Evolutionary conservation across 1,140 invertebrate genomes (phyloP), one percentile per base, ranked within the genome.

Genomic region (Hylaeus volcanicus): DNA sequence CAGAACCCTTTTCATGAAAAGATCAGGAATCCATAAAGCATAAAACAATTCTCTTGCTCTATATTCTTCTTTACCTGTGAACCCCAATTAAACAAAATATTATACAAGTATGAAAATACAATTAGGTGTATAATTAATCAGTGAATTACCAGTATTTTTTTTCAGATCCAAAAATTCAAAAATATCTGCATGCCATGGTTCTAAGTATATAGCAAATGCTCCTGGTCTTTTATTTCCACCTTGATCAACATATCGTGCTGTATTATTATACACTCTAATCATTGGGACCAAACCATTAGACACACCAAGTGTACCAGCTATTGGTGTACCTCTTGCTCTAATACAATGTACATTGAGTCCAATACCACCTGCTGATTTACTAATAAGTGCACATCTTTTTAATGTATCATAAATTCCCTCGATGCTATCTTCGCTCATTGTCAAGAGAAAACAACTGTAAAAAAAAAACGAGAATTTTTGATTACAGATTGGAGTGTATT

Each of bases 221-320:
- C 99, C 98, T n/a, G 99, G 98, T 84, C 98, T 94, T 93, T 99
- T 99, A 89, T 99, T 99, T 43, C 98, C 99, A 51, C 99, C 98
- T 94, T 99, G 99, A 93, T 99, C 98, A 1, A 99, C 98, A 94
- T 99, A 99, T 85, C 98, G 94, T 0, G 98, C 98, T 53, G 98
- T 98, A 90, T 98, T 98, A 91, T 99, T 99, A 89, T 96, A 99
- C 0, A 99, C 98, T 86, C 98, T 93, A 9, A 99, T 93, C 98
- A 99, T 99, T 1, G 99, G 99, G 55, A 99, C 96, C n/a, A 99
- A 92, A 6, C 99, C 99, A 94, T 99, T 99, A 0, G 98, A 99
- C 15, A 95, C 95, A 55, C 98, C 98, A 94, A 98, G 98, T 12
- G 98, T 99, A 48, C 99, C 98, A 82, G 96, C 96, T 89, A 99